A percentile compares a stretch with the other conserved stretches of the same genome.
Evolutionary conservation across 2,113 vertebrate species (phyloP).

Genomic region (Pan paniscus): DNA sequence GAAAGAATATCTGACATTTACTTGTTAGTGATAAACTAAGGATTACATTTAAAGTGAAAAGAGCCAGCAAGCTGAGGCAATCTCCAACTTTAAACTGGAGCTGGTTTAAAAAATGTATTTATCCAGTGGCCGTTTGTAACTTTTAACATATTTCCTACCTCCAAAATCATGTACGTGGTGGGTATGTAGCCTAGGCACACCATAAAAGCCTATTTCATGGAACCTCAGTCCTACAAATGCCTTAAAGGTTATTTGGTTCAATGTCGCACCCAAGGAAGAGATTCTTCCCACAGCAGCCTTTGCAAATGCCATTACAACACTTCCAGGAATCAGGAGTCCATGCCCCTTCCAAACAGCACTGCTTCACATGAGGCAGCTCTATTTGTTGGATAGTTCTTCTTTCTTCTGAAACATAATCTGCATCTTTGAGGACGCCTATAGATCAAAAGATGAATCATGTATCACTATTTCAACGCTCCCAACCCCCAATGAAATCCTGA

Average conservation of each 20-base stretch:
- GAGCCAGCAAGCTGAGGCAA: background rate
- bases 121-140: background rate
- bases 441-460: slow-evolving; percentile 11
- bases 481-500: background rate
- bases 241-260: background rate
- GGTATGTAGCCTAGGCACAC: background rate
- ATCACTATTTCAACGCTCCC: background rate
- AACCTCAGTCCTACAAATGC: background rate
- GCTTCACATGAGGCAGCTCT: background rate
- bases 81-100: background rate
- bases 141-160: background rate
- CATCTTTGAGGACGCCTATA: background rate
- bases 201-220: background rate
- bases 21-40: background rate
- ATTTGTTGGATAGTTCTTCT: background rate
- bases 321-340: background rate
- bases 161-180: background rate
- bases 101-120: background rate
- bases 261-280: background rate
- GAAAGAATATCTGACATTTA: background rate
- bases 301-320: background rate
- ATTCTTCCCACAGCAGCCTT: background rate
- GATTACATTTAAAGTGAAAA: background rate
- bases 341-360: background rate
- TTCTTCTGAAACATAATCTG: slow-evolving; percentile 28